Evolutionary conservation across 2,888 invertebrate species (phyloP).

Genomic region (Eurytoma californica): DNA sequence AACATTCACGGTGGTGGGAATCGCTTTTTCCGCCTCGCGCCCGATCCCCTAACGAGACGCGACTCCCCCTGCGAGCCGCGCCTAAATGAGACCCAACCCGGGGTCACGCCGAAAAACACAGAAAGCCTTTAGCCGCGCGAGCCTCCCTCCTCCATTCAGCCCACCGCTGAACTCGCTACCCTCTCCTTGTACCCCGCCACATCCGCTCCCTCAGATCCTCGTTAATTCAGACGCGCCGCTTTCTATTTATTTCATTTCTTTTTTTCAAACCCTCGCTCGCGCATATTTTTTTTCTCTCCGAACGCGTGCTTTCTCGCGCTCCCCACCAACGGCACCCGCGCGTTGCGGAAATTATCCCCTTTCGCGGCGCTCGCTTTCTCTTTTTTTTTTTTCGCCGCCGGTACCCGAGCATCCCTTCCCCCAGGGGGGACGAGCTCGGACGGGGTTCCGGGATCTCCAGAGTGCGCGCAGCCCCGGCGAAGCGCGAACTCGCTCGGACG

Average conservation of each 20-base stretch:
- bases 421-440: too few relatives aligned
- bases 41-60: not conserved
- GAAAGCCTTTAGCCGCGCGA: slow-evolving; percentile 7
- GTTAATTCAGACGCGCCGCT: slow-evolving; percentile 13
- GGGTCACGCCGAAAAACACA: not conserved
- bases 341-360: slow-evolving; percentile 28
- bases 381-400: not conserved
- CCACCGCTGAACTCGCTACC: too few relatives aligned
- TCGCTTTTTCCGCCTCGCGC: slow-evolving; percentile 9
- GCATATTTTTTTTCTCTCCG: slow-evolving; percentile 9
- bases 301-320: slow-evolving; percentile 20
- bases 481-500: too few relatives aligned
- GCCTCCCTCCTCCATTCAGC: not conserved
- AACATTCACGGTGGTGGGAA: not conserved
- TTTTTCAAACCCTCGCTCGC: not conserved
- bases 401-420: not conserved
- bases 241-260: not conserved
- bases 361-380: not conserved
- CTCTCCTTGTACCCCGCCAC: too few relatives aligned
- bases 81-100: too few relatives aligned
- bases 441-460: too few relatives aligned
- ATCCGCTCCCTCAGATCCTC: not conserved
- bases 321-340: not conserved
- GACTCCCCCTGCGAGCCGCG: too few relatives aligned
- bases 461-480: not conserved